These are phyloP conservation scores for Melopsittacus undulatus DNA, from an alignment of 2,797 vertebrate species.

Conservation along the genomic window DNA sequence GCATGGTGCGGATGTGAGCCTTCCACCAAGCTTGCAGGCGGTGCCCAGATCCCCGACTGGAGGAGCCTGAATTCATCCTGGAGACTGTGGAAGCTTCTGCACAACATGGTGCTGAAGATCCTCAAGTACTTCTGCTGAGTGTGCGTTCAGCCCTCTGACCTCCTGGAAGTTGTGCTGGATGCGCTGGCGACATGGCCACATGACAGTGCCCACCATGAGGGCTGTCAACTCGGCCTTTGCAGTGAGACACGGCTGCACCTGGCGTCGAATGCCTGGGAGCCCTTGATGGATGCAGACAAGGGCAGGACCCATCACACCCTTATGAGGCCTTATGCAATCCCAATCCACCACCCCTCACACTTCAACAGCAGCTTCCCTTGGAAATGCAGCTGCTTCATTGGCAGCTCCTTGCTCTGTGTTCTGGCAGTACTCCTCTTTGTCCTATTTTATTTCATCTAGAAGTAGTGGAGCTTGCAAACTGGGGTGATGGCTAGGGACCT, in stretches of 20 bases:
- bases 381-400: not conserved
- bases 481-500: not conserved
- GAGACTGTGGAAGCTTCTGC: constrained; percentile 1
- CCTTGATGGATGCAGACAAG: fast-evolving
- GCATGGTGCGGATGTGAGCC: not conserved
- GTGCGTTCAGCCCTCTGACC: not conserved
- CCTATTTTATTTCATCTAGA: not conserved
- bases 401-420: not conserved
- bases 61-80: constrained; percentile 37
- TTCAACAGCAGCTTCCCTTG: not conserved
- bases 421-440: not conserved
- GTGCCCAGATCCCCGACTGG: not conserved
- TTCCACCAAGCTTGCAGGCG: constrained; percentile 60
- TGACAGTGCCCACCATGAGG: not conserved
- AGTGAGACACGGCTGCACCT: fast-evolving
- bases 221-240: constrained; percentile 3
- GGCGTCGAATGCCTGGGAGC: fast-evolving
- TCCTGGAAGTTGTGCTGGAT: not conserved
- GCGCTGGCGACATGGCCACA: not conserved
- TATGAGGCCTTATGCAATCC: not conserved
- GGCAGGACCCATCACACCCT: not conserved
- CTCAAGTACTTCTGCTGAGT: constrained; percentile 26
- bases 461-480: fast-evolving
- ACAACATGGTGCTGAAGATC: constrained; percentile 56
- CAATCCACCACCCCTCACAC: fast-evolving